These are phyloP conservation scores for Sisyra terminalis DNA, from an alignment of 2,888 invertebrate genomes.

Conservation along the genomic window DNA sequence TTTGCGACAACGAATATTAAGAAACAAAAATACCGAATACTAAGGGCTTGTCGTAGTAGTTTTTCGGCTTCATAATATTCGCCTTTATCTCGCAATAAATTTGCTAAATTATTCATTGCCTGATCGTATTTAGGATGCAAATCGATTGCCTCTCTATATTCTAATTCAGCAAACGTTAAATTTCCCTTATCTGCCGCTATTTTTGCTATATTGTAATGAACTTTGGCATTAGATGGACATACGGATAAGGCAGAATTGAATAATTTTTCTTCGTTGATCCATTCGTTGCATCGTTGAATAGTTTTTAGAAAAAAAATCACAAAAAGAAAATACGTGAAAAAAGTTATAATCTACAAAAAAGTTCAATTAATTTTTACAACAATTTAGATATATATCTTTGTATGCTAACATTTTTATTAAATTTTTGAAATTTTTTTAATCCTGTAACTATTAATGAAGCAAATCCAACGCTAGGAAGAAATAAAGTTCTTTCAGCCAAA, in stretches of 20 bases:
- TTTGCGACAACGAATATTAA: constrained; percentile 11
- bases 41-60: constrained; percentile 54
- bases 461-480: constrained; percentile 68
- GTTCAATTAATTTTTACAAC: constrained; percentile 20
- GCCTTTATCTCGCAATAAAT: constrained; percentile 58
- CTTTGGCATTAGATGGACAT: constrained; percentile 90
- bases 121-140: constrained; percentile 73
- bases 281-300: constrained; percentile 52
- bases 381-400: constrained; percentile 15
- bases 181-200: constrained; percentile 61
- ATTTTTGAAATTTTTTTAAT: constrained; percentile 26
- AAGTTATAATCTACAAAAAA: constrained; percentile 21
- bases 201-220: constrained; percentile 85
- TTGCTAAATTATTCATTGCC: constrained; percentile 88
- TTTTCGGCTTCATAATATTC: constrained; percentile 52
- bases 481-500: constrained; percentile 71
- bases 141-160: constrained; percentile 65
- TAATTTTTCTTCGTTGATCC: constrained; percentile 63
- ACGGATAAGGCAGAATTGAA: constrained; percentile 70
- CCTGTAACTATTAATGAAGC: constrained; percentile 54
- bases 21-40: constrained; percentile 57
- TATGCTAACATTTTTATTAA: constrained; percentile 15
- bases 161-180: constrained; percentile 47
- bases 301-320: constrained; percentile 26
- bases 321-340: constrained; percentile 15